phyloP scores from a whole-genome alignment of 2,888 invertebrate species.

The Cataglyphis livida region DNA sequence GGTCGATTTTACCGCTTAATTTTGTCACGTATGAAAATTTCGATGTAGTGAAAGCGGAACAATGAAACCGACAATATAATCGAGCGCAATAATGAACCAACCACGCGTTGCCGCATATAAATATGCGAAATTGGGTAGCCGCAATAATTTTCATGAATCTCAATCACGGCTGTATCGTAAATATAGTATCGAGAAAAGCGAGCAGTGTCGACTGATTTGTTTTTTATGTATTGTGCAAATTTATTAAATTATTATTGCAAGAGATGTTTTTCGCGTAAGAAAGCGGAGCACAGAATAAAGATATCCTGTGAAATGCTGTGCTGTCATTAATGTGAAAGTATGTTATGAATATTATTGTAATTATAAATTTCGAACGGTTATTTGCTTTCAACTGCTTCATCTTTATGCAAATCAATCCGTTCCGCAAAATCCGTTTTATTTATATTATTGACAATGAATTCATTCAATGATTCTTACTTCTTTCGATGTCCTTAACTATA shows the following conservation, averaged over 20 bases:
- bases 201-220: slow-evolving; percentile 46
- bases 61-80: slow-evolving; percentile 49
- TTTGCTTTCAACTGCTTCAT: neutral
- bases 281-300: neutral
- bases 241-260: slow-evolving; percentile 80
- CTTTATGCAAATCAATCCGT: neutral
- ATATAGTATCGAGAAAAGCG: slow-evolving; percentile 74
- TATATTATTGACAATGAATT: neutral
- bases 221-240: slow-evolving; percentile 57
- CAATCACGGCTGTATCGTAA: slow-evolving; percentile 74
- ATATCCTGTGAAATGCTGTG: slow-evolving; percentile 26
- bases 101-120: slow-evolving; percentile 60
- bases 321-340: slow-evolving; percentile 44
- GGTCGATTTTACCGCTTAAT: slow-evolving; percentile 67
- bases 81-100: slow-evolving; percentile 29
- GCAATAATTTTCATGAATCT: slow-evolving; percentile 85
- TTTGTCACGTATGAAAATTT: slow-evolving; percentile 69
- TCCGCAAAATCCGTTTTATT: neutral
- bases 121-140: slow-evolving; percentile 77
- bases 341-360: slow-evolving; percentile 1
- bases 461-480: slow-evolving; percentile 1
- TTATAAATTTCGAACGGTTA: neutral
- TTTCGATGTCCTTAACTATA: neutral
- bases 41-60: slow-evolving; percentile 66
- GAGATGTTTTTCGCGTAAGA: slow-evolving; percentile 11